Evolutionary conservation across 2,797 vertebrate species (phyloP).

Genomic region (Florisuga fusca): DNA sequence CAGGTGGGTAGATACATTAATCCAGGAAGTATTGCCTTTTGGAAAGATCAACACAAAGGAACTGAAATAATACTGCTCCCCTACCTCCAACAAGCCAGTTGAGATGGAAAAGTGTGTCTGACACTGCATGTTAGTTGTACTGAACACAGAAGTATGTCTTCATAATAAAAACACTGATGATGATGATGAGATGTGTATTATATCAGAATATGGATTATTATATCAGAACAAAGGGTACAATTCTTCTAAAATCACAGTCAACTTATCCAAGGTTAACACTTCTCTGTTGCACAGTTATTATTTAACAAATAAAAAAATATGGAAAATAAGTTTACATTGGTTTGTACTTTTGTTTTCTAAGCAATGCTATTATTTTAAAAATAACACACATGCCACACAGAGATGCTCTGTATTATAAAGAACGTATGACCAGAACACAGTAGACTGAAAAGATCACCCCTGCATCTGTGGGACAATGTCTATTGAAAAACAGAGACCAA

Average conservation of each 20-base stretch:
- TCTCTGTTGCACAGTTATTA: neutral
- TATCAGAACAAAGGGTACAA: neutral
- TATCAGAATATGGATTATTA: neutral
- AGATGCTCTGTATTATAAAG: neutral
- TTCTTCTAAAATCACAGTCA: neutral
- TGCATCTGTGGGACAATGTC: neutral
- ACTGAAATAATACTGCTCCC: neutral
- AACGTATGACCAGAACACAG: neutral
- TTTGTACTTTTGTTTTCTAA: neutral
- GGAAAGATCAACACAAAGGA: neutral
- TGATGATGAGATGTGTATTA: neutral
- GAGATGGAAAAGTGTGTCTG: neutral
- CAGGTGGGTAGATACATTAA: neutral
- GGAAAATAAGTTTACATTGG: neutral
- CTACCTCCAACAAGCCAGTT: neutral
- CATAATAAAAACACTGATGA: conserved; percentile 30
- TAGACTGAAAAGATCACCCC: neutral
- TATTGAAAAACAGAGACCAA: neutral
- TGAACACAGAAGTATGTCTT: neutral
- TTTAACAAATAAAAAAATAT: neutral
- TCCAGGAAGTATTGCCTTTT: neutral
- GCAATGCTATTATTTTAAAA: neutral
- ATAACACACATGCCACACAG: neutral
- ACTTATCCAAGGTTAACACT: neutral
- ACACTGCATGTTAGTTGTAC: neutral